Evolutionary conservation across 2,888 invertebrate genomes (phyloP).

Genomic region (Pecten maximus): DNA sequence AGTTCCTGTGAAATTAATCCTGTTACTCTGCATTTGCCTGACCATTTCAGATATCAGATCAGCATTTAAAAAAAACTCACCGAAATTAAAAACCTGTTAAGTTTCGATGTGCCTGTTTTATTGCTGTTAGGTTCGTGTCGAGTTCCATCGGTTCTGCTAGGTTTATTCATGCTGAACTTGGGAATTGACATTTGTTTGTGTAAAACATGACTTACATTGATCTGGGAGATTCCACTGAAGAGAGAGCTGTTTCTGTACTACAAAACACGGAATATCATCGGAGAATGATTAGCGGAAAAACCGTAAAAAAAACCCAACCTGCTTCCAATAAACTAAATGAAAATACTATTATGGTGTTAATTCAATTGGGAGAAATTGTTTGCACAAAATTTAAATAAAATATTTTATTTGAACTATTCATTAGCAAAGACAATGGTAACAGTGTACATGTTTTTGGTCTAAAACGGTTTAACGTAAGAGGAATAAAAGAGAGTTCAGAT

Average conservation of each 20-base stretch:
- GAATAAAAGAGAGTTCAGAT: not conserved
- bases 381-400: not conserved
- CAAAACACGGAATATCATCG: not conserved
- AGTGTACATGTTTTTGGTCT: not conserved
- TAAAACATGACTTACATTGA: not conserved
- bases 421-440: not conserved
- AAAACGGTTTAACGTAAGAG: not conserved
- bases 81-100: not conserved
- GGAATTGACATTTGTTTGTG: constrained; percentile 14
- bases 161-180: not conserved
- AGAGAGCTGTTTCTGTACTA: not conserved
- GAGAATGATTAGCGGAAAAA: not conserved
- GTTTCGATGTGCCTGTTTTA: not conserved
- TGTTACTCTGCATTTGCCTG: not conserved
- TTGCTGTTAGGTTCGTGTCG: not conserved
- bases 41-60: not conserved
- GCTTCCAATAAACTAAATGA: not conserved
- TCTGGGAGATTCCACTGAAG: not conserved
- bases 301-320: not conserved
- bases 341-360: not conserved
- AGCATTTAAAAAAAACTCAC: not conserved
- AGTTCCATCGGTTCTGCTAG: not conserved
- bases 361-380: not conserved
- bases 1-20: not conserved
- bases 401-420: not conserved